Evolutionary conservation across 2,888 invertebrate species (phyloP), one percentile per base, ranked within the genome.

Genomic region (Antitype chi): DNA sequence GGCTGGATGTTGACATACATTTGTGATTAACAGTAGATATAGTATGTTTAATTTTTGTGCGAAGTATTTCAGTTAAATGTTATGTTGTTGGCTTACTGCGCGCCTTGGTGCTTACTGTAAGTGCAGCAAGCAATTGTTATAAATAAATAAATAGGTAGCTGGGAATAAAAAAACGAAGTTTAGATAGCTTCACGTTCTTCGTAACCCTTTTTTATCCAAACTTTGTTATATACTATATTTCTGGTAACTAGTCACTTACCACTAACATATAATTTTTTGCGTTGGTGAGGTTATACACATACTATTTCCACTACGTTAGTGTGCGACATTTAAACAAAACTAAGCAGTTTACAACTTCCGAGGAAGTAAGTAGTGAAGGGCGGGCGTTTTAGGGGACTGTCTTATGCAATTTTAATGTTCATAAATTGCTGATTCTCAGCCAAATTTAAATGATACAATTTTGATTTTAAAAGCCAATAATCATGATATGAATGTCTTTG

Each of bases 161-260:
- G 43, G 43, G 43, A 47, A 13, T 47, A 47, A 47, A 47, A 38
- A 47, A 47, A 47, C 13, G 11, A 47, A 47, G 2, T 11, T 47
- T 2, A 55, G 55, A 80, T 70, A 79, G 28, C 43, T n/a, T 17
- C 57, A n/a, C n/a, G 15, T 63, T 79, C 11, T 70, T 79, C 15
- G 63, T 79, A 70, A 70, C n/a, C n/a, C 55, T 55, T 70, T 38
- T 77, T 70, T 15, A 68, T 32, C 23, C 17, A 60, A 20, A 7
- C 28, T 76, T 49, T 49, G 32, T 62, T 70, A 53, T 79, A 47
- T 20, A 49, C 47, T 28, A 3, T 64, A 15, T 55, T 76, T 53
- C 2, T 1, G n/a, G 17, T 38, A 20, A 20, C 32, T 43, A 43
- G 1, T 55, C n/a, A 55, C 13, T 70, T 49, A 68, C 43, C 43